Base-by-base conservation (phyloP, 2,113 vertebrate species). In the Rattus rattus region DNA sequence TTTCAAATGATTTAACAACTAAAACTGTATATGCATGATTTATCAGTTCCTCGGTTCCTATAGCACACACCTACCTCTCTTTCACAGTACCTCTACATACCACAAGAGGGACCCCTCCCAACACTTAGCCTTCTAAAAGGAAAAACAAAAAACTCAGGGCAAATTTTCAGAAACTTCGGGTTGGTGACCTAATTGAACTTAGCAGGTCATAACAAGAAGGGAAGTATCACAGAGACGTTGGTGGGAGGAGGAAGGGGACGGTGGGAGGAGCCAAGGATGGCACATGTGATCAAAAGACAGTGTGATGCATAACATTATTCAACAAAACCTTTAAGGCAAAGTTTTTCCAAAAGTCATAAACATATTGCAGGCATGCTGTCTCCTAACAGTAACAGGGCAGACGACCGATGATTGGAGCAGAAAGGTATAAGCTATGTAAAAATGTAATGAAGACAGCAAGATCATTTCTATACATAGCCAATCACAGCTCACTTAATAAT, bases 41-140 rank as follows among this genome's bases (percentile, higher is more conserved):
- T 83, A 70, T 36, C 28, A 67, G 83, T 39, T 17, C 75, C 12
- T 30, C 13, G 85, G 63, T 26, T 76, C 12, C 8, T 30, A 30
- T 43, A 43, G 30, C 47, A 77, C 22, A 56, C 1, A 70, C 47
- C 17, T 36, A 73, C 4, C 54, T 13, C 47, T 73, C 5, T 83
- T 69, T 5, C 52, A 59, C 49, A n/a, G 12, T 49, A 43, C 43
- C 76, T 63, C 7, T 0, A 88, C 6, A 13, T 2, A 94, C 89
- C 94, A 95, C 80, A 93, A 97, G 84, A 92, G 96, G 95, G 96
- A 96, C 88, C 69, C 14, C 80, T 3, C 1, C 33, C 88, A 93
- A 95, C 61, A 94, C 54, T 28, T 12, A 95, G 67, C 28, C 80
- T 76, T 89, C 43, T 49, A 86, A 80, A 17, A 47, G 17, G n/a